Evolutionary conservation across 2,797 vertebrate species (phyloP).

Genomic region (Zalophus californianus): DNA sequence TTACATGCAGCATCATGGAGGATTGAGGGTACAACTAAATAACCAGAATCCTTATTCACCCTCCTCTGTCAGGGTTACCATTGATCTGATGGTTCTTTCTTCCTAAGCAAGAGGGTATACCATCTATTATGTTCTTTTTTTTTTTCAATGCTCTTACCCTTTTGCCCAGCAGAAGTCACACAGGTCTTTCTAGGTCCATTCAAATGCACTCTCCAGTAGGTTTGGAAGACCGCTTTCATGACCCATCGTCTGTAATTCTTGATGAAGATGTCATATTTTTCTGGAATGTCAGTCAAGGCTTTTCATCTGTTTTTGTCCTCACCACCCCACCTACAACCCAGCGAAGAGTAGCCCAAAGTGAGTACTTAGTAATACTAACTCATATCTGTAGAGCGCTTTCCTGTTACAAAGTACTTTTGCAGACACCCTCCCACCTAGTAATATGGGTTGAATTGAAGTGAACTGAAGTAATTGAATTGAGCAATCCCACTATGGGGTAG

Average conservation of each 20-base stretch:
- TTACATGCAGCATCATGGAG: neutral
- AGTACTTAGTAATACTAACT: constrained; percentile 5
- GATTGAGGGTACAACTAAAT: neutral
- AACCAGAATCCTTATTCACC: neutral
- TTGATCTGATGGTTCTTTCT: neutral
- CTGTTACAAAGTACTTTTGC: constrained; percentile 15
- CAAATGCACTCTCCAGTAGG: neutral
- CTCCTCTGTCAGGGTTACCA: neutral
- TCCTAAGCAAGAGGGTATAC: neutral
- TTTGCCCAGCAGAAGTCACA: neutral
- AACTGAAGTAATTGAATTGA: neutral
- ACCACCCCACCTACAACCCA: neutral
- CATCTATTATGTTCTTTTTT: neutral
- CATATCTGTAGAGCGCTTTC: constrained; percentile 43
- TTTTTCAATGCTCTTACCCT: neutral
- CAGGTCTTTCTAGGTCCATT: neutral
- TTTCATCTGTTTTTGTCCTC: neutral
- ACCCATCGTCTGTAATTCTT: neutral
- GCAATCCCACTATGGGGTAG: neutral
- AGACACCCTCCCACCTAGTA: constrained; percentile 13
- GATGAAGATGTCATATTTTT: neutral
- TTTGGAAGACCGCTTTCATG: neutral
- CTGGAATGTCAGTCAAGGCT: neutral
- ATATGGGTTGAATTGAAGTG: constrained; percentile 28
- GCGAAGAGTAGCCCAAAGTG: neutral